Percentiles rank a stretch among this genome's conserved stretches.
Evolutionary conservation across 2,797 vertebrate genomes (phyloP).

Genomic region (Ctenopoma kingsleyae): DNA sequence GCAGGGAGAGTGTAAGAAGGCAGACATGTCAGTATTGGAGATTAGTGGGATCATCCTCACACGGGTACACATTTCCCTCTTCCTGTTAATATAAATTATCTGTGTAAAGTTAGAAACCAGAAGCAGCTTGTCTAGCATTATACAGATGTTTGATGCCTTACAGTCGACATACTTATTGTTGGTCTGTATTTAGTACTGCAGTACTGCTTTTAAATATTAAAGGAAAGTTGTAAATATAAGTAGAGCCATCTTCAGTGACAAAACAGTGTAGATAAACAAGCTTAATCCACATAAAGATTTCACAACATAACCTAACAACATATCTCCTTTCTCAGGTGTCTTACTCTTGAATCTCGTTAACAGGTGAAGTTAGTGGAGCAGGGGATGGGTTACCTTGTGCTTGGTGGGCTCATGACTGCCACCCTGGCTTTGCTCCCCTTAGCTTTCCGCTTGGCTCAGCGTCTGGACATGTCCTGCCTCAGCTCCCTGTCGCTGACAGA

Average conservation of each 20-base stretch:
- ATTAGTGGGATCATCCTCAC: slow-evolving; percentile 98
- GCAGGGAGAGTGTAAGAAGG: slow-evolving; percentile 96
- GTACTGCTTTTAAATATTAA: not conserved
- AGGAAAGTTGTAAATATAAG: not conserved
- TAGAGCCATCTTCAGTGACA: not conserved
- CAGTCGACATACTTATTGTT: not conserved
- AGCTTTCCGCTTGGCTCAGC: slow-evolving; percentile 88
- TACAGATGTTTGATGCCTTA: not conserved
- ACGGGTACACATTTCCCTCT: slow-evolving; percentile 80
- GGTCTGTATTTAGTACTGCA: not conserved
- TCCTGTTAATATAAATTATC: not conserved
- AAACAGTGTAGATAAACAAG: too few species aligned
- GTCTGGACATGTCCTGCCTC: slow-evolving; percentile 86
- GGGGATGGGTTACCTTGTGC: slow-evolving; percentile 92
- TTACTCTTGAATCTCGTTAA: not conserved
- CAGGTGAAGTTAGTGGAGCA: slow-evolving; percentile 95
- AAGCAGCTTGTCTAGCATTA: not conserved
- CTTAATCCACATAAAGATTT: not conserved
- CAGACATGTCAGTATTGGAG: slow-evolving; percentile 97
- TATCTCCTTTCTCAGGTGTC: not conserved
- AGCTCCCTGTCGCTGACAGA: slow-evolving; percentile 82
- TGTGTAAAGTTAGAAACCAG: not conserved
- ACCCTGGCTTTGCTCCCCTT: slow-evolving; percentile 91
- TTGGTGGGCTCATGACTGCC: slow-evolving; percentile 89
- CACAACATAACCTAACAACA: not conserved